Evolutionary conservation across 2,797 vertebrate genomes (phyloP), one percentile per base, ranked within the genome.

Genomic region (Malacoctenus gilli): DNA sequence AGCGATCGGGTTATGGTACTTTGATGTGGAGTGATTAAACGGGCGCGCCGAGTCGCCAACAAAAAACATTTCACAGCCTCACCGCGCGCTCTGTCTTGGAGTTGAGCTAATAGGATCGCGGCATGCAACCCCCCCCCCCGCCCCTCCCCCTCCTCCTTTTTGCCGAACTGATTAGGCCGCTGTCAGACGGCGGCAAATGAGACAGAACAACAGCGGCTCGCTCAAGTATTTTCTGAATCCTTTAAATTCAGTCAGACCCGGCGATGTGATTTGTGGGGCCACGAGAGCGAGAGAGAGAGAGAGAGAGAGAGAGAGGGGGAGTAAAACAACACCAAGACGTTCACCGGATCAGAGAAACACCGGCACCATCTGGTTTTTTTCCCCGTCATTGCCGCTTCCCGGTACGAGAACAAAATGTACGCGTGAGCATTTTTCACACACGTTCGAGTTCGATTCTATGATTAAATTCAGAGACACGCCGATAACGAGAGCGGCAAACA

Each of bases 331-430:
- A n/a, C n/a, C n/a, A 60, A 62, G 54, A 64, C 73, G n/a, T 67
- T 77, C 54, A 62, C 58, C 25, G 61, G 63, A 60, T 30, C 12
- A 59, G 56, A 39, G 67, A 13, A 41, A 22, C 46, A 73, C 37
- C 48, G 0, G 64, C 55, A 50, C 88, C 87, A 82, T 87, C 84
- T 87, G 82, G 54, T 57, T 69, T 62, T 67, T 76, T 84, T 79
- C 82, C 75, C 64, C 47, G 78, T 81, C 72, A 62, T 75, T 52
- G 14, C 41, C n/a, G 28, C 51, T 82, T 78, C 69, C 49, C n/a
- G 15, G 75, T 59, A 36, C 46, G 71, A 46, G 37, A 38, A 44
- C 39, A 49, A 60, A n/a, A 32, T 43, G n/a, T 14, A 40, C 41
- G 38, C 67, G 23, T 39, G 63, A 58, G 36, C 25, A 59, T 62